Evolutionary conservation across 2,797 vertebrate genomes (phyloP), one percentile per base, ranked within the genome.

Genomic region (Lerista edwardsae): DNA sequence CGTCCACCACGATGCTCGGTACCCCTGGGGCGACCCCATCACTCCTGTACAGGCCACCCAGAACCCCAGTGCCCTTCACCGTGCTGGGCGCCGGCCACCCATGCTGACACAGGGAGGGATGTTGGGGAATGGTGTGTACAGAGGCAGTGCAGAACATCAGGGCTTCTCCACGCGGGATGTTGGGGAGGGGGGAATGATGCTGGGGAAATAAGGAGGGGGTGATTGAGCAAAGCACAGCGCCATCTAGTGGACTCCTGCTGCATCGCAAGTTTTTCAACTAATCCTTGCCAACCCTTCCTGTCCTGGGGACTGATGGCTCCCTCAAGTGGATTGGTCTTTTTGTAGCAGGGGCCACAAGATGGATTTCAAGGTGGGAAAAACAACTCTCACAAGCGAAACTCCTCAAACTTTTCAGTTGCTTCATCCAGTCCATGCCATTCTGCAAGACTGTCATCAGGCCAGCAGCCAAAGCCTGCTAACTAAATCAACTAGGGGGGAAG

Each of bases 101-200:
- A 86, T 81, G 84, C 86, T 72, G 79, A 83, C 65, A 64, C 57
- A 11, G 67, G 68, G 74, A 82, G 23, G 77, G 51, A 39, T 51
- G 86, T 85, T 96, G 96, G 91, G 96, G 97, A 91, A 96, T 84
- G 88, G 96, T 93, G 94, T 97, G 95, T 71, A 97, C 93, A 64
- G 96, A 41, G 19, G 36, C 62, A 34, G 61, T 6, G 62, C 47
- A 19, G 73, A 81, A n/a, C 79, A 80, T 80, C 84, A 80, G 84
- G 59, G 61, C 76, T 87, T 76, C 75, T 69, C 81, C 76, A 59
- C 71, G 14, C 55, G 72, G 86, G 72, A 80, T 82, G 79, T 59
- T 79, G 82, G 75, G 82, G 75, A 34, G 62, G 87, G 86, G 86
- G 72, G 89, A 86, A 31, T 75, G 82, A 34, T 44, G 57, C 71